Evolutionary conservation across 2,888 invertebrate genomes (phyloP).

Genomic region (Pycnomerus fuliginosus): DNA sequence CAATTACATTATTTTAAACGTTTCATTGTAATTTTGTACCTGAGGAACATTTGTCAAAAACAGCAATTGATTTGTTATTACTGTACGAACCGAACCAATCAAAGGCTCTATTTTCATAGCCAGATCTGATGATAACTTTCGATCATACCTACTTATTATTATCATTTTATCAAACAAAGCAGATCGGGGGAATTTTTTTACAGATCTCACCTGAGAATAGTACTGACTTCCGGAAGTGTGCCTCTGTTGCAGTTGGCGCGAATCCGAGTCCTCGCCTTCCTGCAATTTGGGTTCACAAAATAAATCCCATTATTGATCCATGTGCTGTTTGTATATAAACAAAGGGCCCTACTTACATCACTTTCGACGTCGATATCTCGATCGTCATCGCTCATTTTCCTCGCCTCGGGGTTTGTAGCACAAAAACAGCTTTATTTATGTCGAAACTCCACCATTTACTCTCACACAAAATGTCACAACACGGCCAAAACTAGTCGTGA

Average conservation of each 20-base stretch:
- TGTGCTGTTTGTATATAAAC: constrained; percentile 21
- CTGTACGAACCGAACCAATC: no score
- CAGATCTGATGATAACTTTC: no score
- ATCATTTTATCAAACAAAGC: no score
- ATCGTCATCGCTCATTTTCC: constrained; percentile 89
- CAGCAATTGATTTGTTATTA: no score
- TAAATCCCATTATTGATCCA: constrained; percentile 20
- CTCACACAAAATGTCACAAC: constrained; percentile 26
- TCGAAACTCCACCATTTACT: constrained; percentile 24
- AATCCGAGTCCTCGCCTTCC: constrained; percentile 82
- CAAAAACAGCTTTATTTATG: constrained; percentile 8
- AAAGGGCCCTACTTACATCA: constrained; percentile 71
- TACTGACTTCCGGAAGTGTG: constrained; percentile 69
- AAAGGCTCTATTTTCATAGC: no score
- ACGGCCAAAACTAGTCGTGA: constrained; percentile 19
- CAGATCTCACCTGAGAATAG: constrained; percentile 83
- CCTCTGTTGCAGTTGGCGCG: constrained; percentile 59
- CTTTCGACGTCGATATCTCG: constrained; percentile 93
- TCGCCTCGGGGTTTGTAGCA: constrained; percentile 25
- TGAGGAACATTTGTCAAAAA: no score
- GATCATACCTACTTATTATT: no score
- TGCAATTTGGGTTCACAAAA: constrained; percentile 48
- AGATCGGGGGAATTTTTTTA: no score
- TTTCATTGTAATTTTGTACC: no score
- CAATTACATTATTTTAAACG: no score